Evolutionary conservation across 1,140 invertebrate species (phyloP).

Genomic region (Drosophila saltans): DNA sequence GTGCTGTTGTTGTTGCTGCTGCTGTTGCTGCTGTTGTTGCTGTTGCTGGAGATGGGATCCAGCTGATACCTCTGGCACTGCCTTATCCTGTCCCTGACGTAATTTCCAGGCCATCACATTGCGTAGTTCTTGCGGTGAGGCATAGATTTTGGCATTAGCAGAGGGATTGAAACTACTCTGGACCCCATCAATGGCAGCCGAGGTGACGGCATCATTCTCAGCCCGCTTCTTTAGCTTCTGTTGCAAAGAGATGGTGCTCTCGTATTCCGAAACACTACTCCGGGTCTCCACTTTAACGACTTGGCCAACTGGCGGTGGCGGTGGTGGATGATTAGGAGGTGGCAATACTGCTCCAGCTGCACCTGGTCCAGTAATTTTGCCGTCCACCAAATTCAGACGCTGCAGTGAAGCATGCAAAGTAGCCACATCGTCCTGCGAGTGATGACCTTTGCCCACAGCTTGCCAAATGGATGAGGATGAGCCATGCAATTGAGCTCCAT

Average conservation of each 20-base stretch:
- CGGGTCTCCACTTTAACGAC: constrained; percentile 89
- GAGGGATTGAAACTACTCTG: constrained; percentile 94
- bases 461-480: constrained; percentile 82
- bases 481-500: constrained; percentile 62
- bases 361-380: background rate
- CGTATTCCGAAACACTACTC: constrained; percentile 78
- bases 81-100: constrained; percentile 67
- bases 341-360: constrained; percentile 83
- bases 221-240: constrained; percentile 76
- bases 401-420: constrained; percentile 83
- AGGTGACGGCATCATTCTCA: constrained; percentile 75
- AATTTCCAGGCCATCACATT: constrained; percentile 89
- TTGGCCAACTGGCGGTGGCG: constrained; percentile 88
- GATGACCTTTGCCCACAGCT: constrained; percentile 85
- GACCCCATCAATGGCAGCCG: constrained; percentile 83
- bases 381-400: constrained; percentile 66
- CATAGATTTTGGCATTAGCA: constrained; percentile 93
- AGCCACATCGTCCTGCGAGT: constrained; percentile 91
- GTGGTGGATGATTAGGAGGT: constrained; percentile 88
- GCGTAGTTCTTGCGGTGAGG: constrained; percentile 92
- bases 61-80: constrained; percentile 56
- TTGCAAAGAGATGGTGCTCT: constrained; percentile 79
- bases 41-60: constrained; percentile 78
- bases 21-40: constrained; percentile 86
- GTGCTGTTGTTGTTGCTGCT: constrained; percentile 88